Evolutionary conservation across 2,797 vertebrate genomes (phyloP).

Genomic region (Perodicticus potto): DNA sequence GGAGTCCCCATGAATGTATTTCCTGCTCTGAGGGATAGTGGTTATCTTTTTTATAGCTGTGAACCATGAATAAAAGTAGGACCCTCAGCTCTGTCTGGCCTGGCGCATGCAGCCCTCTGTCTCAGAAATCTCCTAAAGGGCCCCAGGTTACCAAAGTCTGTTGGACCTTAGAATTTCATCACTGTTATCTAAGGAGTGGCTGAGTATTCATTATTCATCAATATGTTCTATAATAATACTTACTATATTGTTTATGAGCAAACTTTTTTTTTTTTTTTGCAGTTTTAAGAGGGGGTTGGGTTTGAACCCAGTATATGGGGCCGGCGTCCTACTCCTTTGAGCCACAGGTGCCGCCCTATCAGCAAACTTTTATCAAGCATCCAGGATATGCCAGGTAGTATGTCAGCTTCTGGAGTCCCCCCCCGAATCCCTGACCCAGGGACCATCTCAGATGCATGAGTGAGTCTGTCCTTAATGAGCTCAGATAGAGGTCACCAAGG

Average conservation of each 20-base stretch:
- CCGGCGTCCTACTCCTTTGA: too few species aligned
- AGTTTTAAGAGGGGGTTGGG: too few species aligned
- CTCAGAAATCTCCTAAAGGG: conserved; percentile 32
- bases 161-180: conserved; percentile 40
- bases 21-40: neutral
- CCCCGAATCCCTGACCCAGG: conserved; percentile 63
- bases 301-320: too few species aligned
- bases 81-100: neutral
- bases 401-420: neutral
- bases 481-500: neutral
- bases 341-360: too few species aligned
- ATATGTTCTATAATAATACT: neutral
- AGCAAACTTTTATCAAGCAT: neutral
- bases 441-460: neutral
- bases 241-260: neutral
- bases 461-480: neutral
- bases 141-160: conserved; percentile 31
- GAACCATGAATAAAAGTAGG: neutral
- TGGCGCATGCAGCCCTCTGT: neutral
- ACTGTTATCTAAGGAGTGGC: conserved; percentile 57
- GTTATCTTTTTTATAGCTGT: neutral
- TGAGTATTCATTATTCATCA: neutral
- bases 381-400: neutral
- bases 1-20: neutral
- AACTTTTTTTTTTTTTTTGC: neutral